These are phyloP conservation scores for Umimayanthus kanabou DNA, from an alignment of 92 coral and sea anemone genomes.

Conservation along the genomic window DNA sequence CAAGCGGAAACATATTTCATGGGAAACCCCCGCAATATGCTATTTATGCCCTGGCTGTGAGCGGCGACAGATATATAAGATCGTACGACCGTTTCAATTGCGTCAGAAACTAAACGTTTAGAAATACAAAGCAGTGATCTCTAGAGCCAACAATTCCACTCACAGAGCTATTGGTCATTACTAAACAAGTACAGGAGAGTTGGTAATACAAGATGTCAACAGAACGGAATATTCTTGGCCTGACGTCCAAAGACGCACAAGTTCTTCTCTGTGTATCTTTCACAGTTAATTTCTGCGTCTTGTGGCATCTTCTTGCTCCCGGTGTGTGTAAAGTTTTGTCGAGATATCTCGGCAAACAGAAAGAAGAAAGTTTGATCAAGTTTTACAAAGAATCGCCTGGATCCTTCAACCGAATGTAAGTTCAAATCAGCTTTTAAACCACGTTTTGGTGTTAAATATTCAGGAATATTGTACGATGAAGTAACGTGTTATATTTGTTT, in stretches of 20 bases:
- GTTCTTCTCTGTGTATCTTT: conserved; percentile 61
- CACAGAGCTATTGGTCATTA: neutral
- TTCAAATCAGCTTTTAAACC: conserved; percentile 18
- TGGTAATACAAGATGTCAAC: neutral
- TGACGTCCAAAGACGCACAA: conserved; percentile 57
- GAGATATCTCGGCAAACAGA: conserved; percentile 26
- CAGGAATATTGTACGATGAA: too few species aligned
- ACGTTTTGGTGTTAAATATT: neutral
- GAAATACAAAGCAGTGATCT: neutral
- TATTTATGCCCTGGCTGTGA: neutral
- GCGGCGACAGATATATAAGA: too few species aligned
- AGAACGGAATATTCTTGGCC: conserved; percentile 14
- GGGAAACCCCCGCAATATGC: neutral
- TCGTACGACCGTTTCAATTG: too few species aligned
- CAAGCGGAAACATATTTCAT: neutral
- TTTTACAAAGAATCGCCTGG: conserved; percentile 45
- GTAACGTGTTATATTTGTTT: neutral
- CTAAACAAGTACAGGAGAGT: neutral
- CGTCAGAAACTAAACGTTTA: too few species aligned
- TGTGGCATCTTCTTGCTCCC: conserved; percentile 62
- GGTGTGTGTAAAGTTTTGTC: conserved; percentile 49
- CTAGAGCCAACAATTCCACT: neutral
- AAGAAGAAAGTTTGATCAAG: conserved; percentile 6
- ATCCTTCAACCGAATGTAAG: conserved; percentile 75
- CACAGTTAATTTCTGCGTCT: conserved; percentile 82